Percentiles rank a stretch among this genome's conserved stretches.
These are phyloP conservation scores for Anguilla megastoma DNA, from an alignment of 2,797 vertebrate genomes.

Conservation along the genomic window DNA sequence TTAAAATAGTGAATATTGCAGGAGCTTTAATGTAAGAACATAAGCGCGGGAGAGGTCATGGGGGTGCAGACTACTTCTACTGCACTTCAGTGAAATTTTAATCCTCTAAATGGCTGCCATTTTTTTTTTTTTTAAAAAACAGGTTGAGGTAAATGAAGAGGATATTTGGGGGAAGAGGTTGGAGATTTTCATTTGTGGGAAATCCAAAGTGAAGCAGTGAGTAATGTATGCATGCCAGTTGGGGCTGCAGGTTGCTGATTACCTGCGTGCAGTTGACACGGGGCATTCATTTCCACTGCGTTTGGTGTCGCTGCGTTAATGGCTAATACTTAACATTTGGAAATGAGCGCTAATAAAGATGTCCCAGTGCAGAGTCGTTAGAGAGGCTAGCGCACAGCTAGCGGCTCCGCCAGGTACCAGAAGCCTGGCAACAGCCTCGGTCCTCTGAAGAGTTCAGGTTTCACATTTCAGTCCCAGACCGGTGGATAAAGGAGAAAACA, in stretches of 20 bases:
- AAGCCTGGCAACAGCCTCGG: background rate
- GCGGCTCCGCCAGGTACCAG: constrained; percentile 18
- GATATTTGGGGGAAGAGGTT: background rate
- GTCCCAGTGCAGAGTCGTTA: constrained; percentile 44
- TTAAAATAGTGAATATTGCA: background rate
- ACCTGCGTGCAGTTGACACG: constrained; percentile 10
- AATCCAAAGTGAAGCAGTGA: background rate
- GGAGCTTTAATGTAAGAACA: constrained; percentile 18
- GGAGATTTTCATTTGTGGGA: constrained; percentile 7
- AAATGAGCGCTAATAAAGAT: constrained; percentile 39
- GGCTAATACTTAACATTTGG: constrained; percentile 20
- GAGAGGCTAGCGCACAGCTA: constrained; percentile 29
- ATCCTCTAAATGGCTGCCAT: background rate
- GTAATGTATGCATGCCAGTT: background rate
- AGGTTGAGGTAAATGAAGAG: background rate
- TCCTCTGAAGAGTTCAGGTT: constrained; percentile 27
- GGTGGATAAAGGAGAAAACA: constrained; percentile 41
- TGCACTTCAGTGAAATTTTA: constrained; percentile 10
- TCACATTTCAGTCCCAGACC: constrained; percentile 43
- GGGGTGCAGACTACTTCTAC: background rate
- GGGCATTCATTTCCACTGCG: background rate
- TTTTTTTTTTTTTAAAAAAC: background rate
- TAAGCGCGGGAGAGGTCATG: constrained; percentile 16
- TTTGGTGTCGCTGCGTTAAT: constrained; percentile 8
- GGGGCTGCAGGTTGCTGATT: constrained; percentile 23